Base-by-base conservation (phyloP, 2,797 vertebrate genomes). In the Gymnothorax javanicus region DNA sequence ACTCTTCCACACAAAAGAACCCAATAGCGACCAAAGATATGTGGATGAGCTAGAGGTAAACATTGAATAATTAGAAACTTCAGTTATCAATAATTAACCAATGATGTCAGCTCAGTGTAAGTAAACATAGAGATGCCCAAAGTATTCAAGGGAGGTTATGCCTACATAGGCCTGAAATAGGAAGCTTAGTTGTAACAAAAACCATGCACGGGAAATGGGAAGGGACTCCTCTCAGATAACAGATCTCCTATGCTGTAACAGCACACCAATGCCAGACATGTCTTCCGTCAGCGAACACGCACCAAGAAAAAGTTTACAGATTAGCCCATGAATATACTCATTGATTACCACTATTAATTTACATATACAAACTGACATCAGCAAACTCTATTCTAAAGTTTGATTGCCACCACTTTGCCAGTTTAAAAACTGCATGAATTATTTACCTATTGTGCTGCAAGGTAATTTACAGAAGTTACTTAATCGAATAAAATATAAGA, bases 401-500 rank as follows among this genome's bases (percentile, higher is more conserved):
- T 15, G 43, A 77, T 77, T 77, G 33, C 33, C 33, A 43, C 33
- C 33, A 43, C 33, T 43, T 52, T 50, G 73, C 73, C 73, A 77
- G 33, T 50, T 2, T 13, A 75, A 33, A 33, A 5, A 75, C 15
- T 75, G 71, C 6, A 43, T 4, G 13, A 43, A 75, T 33, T 75
- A 33, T 43, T 71, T 27, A 75, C 11, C 13, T 12, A 75, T 75
- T 75, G 4, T 33, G 43, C 13, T 6, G 64, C 23, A 69, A 25
- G 23, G n/a, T 25, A 25, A n/a, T 12, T n/a, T 13, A 11, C 59
- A 50, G 23, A 86, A 81, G 73, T 62, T 52, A 57, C 43, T 7
- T 56, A 87, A 57, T 54, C n/a, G 27, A 7, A 20, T 5, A 57
- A 52, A 62, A 83, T 83, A n/a, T 73, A 91, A 92, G 88, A 87